Conservation (phyloP, 2,888 invertebrate genomes). For the Podotricha telesiphe region DNA sequence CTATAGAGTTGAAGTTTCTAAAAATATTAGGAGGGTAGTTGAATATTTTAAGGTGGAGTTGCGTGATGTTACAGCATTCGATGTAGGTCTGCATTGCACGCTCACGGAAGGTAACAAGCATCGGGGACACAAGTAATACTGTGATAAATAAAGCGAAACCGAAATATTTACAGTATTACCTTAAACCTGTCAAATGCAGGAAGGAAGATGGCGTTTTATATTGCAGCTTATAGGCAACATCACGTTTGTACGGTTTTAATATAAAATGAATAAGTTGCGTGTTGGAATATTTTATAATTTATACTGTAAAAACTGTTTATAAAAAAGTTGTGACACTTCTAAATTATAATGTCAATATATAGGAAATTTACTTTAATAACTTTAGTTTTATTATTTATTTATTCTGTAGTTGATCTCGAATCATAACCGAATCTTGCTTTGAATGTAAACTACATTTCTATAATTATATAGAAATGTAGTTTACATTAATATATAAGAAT, state of each 20-base stretch:
- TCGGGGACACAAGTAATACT: constrained; percentile 19
- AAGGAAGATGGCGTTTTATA: constrained; percentile 13
- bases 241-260: constrained; percentile 11
- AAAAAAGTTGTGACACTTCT: no score
- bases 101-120: constrained; percentile 42
- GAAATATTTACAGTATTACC: constrained; percentile 35
- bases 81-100: constrained; percentile 32
- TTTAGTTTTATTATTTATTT: no score
- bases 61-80: constrained; percentile 40
- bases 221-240: constrained; percentile 7
- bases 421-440: no score
- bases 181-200: constrained; percentile 31
- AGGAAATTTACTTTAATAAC: no score
- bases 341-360: no score
- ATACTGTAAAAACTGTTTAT: no score
- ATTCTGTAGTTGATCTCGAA: no score
- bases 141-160: constrained; percentile 16
- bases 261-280: background rate
- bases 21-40: constrained; percentile 41
- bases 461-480: no score
- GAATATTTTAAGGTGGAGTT: constrained; percentile 49
- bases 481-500: no score
- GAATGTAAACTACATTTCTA: no score
- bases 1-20: constrained; percentile 30
- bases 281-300: background rate